phyloP scores from a whole-genome alignment of 2,113 vertebrate genomes.

The Daphoenositta chrysoptera region DNA sequence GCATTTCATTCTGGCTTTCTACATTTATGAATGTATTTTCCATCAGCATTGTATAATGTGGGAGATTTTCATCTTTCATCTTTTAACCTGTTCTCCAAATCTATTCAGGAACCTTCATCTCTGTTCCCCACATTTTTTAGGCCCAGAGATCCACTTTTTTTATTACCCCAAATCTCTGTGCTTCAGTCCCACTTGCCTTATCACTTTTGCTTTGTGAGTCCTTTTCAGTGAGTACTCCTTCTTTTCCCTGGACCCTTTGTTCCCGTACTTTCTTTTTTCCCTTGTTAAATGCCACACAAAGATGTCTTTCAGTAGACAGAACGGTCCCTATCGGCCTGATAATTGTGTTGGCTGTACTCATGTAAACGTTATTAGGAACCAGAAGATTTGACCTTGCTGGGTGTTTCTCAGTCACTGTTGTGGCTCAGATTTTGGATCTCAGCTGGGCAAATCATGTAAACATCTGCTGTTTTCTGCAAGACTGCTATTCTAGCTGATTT shows the following conservation, averaged over 20 bases:
- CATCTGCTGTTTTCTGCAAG: constrained; percentile 39
- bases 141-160: neutral
- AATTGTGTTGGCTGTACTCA: constrained; percentile 21
- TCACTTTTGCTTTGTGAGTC: neutral
- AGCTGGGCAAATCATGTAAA: constrained; percentile 24
- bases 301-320: neutral
- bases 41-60: neutral
- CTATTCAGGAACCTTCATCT: neutral
- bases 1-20: neutral
- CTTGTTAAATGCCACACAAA: constrained; percentile 8
- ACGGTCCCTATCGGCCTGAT: neutral
- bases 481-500: constrained; percentile 9
- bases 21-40: neutral
- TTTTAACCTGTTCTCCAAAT: neutral
- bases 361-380: constrained; percentile 44
- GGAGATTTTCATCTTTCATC: neutral
- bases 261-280: neutral
- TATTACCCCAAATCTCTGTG: neutral
- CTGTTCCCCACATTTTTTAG: neutral
- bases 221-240: neutral
- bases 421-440: constrained; percentile 59
- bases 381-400: constrained; percentile 62
- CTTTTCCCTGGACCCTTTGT: neutral
- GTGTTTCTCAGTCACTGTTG: constrained; percentile 58
- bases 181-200: neutral